Base-by-base conservation (phyloP, 2,113 vertebrate genomes). In the Larimichthys crocea region DNA sequence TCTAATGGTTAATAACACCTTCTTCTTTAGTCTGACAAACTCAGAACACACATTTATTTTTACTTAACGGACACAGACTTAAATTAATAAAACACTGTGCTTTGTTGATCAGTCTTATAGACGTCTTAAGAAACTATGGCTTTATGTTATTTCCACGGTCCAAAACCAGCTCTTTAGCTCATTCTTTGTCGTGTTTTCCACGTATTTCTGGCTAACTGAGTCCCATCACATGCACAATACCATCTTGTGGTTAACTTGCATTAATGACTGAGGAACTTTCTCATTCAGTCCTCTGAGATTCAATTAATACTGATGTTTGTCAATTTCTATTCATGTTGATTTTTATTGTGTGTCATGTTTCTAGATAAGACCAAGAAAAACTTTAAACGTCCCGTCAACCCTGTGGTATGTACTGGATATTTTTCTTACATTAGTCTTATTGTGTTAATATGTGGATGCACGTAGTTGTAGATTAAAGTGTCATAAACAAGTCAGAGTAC, bases 301-400 rank as follows among this genome's bases (percentile, higher is more conserved):
- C 9, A 40, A 40, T 40, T 8, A 40, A 40, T 40, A 40, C 6
- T 35, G 35, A 35, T 35, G 35, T 35, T 40, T 40, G 35, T 40
- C 8, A 40, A 8, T 40, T 40, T 40, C 35, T 40, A 40, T 8
- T 40, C 35, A 40, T 40, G 29, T 19, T 78, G 31, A 61, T 71
- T 83, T 61, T 80, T 61, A 59, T 86, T 35, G 84, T 85, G 52
- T 88, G 35, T 80, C 74, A 31, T 73, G 3, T 85, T 91, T 92
- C 9, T 74, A 95, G 94, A 92, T 7, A 93, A 91, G 68, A 0
- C 57, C 57, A 87, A 79, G 79, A 94, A 90, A 72, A 86, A 84
- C 50, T 40, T 86, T 42, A 93, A 88, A 65, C 80, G 35, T 15
- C 88, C 87, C 1, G 1, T 68, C 53, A 87, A 19, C 46, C 48